Conservation (phyloP, 2,888 invertebrate species). For the Zygothrica quintamaculata region DNA sequence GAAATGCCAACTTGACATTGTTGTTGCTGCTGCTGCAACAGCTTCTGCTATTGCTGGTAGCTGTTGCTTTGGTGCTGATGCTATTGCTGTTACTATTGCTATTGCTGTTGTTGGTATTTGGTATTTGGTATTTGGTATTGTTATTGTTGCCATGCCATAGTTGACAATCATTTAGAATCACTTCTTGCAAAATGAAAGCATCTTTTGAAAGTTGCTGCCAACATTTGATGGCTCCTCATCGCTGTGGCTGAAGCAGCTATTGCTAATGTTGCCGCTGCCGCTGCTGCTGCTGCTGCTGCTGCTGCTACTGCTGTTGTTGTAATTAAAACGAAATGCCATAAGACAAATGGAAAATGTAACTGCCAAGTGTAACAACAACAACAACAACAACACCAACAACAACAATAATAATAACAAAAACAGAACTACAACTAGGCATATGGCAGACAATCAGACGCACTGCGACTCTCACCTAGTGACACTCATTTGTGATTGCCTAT, state of each 20-base stretch:
- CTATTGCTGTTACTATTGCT: slow-evolving; percentile 24
- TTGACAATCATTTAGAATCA: slow-evolving; percentile 80
- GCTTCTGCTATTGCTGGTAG: slow-evolving; percentile 22
- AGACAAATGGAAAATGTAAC: slow-evolving; percentile 79
- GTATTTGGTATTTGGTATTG: slow-evolving; percentile 41
- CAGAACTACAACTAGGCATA: slow-evolving; percentile 9
- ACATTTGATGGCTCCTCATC: slow-evolving; percentile 45
- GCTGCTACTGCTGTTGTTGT: slow-evolving; percentile 65
- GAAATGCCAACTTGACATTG: slow-evolving; percentile 76
- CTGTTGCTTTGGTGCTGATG: slow-evolving; percentile 20
- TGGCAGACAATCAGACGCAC: slow-evolving; percentile 58
- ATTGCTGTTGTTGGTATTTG: slow-evolving; percentile 37
- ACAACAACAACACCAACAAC: slow-evolving; percentile 31
- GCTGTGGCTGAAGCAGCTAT: slow-evolving; percentile 11
- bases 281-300: slow-evolving; percentile 28
- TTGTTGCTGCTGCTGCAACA: slow-evolving; percentile 46
- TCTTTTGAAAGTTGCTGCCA: slow-evolving; percentile 77
- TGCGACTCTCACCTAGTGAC: slow-evolving; percentile 77
- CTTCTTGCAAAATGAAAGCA: slow-evolving; percentile 80
- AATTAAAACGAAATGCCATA: slow-evolving; percentile 80
- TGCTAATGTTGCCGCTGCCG: slow-evolving; percentile 8
- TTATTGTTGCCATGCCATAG: slow-evolving; percentile 74
- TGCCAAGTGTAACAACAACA: slow-evolving; percentile 70
- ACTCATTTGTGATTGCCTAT: slow-evolving; percentile 65
- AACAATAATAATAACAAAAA: slow-evolving; percentile 16